Percentiles rank a stretch among this genome's conserved stretches.
Evolutionary conservation across 2,888 invertebrate species (phyloP).

Genomic region (Griposia aprilina): DNA sequence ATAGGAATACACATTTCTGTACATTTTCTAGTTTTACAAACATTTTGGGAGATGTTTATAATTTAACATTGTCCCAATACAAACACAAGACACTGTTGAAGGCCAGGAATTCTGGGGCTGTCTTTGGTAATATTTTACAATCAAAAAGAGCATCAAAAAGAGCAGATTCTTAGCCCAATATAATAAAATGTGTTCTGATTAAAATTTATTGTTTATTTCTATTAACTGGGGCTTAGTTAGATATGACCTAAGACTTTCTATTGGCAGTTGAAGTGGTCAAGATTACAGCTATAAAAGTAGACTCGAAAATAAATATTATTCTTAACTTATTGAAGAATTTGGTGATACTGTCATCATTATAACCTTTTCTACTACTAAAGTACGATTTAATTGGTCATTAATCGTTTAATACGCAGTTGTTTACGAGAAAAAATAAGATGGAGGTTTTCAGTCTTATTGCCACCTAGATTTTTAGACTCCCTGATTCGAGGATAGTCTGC

Average conservation of each 20-base stretch:
- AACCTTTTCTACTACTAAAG: not conserved
- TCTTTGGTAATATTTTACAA: not conserved
- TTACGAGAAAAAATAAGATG: not conserved
- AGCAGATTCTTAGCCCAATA: not conserved
- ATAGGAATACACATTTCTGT: not conserved
- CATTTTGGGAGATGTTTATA: not conserved
- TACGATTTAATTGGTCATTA: not conserved
- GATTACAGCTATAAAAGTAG: not conserved
- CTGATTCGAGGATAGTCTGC: not conserved
- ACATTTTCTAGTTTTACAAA: not conserved
- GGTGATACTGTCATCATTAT: not conserved
- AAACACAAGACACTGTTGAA: no score
- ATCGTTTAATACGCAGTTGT: not conserved
- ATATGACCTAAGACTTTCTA: not conserved
- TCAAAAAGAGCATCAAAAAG: no score
- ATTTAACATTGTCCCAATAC: not conserved
- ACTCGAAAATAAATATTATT: not conserved
- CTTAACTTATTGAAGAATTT: not conserved
- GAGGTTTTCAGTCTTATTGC: not conserved
- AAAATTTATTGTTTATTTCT: not conserved
- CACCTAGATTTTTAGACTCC: conserved; percentile 11
- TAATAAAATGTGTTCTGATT: not conserved
- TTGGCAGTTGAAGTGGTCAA: not conserved
- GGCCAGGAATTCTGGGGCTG: accelerated
- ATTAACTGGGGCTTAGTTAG: not conserved